Conservation (phyloP, 2,113 vertebrate species). For the Platichthys stellatus region DNA sequence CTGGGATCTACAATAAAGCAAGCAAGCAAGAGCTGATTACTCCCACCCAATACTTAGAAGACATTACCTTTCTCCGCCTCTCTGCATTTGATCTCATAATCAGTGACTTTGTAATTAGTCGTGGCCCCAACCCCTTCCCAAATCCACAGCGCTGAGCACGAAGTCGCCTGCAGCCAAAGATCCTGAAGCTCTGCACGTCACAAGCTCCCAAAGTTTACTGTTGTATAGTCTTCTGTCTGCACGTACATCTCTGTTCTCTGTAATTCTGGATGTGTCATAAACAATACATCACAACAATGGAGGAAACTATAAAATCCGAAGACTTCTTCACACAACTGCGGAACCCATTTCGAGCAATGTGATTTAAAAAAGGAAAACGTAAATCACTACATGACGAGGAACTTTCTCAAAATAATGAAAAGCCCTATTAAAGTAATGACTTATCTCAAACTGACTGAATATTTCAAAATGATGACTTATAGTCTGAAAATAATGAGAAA, state of each 20-base stretch:
- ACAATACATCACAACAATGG: conserved; percentile 24
- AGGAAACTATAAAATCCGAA: conserved; percentile 34
- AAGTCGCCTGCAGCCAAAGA: conserved; percentile 31
- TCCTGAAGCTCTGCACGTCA: conserved; percentile 24
- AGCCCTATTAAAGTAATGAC: no score
- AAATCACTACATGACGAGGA: no score
- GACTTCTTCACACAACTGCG: neutral
- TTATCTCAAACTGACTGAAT: no score
- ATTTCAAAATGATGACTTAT: no score
- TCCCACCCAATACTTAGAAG: conserved; percentile 30
- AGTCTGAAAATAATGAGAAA: no score
- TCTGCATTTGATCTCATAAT: conserved; percentile 65
- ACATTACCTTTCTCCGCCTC: conserved; percentile 48
- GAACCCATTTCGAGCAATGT: neutral
- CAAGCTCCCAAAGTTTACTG: conserved; percentile 24
- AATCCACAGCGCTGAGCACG: conserved; percentile 46
- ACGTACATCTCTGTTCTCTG: conserved; percentile 7
- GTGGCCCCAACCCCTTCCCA: conserved; percentile 49
- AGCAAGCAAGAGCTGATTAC: conserved; percentile 46
- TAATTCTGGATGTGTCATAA: neutral
- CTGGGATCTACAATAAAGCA: conserved; percentile 52
- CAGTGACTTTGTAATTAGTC: conserved; percentile 60
- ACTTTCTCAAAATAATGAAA: no score
- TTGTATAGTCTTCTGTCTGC: conserved; percentile 19
- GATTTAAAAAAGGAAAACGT: neutral